Evolutionary conservation across 2,888 invertebrate genomes (phyloP).

Genomic region (Hydrotaea cyrtoneurina): DNA sequence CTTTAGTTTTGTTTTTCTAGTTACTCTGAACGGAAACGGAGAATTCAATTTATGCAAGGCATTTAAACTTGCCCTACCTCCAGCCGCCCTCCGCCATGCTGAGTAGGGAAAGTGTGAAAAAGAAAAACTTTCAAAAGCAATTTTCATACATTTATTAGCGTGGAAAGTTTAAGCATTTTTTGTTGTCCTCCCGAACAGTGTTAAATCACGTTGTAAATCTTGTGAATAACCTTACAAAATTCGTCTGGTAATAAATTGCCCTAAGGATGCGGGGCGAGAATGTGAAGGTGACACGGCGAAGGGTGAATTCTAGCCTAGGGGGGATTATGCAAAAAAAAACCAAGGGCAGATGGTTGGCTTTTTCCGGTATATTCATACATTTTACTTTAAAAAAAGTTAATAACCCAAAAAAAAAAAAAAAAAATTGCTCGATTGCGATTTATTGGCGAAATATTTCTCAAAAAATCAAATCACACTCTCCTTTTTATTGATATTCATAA

Average conservation of each 20-base stretch:
- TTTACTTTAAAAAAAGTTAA: no score
- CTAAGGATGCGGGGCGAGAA: not conserved
- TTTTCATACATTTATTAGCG: conserved; percentile 37
- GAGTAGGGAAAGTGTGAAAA: not conserved
- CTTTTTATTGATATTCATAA: no score
- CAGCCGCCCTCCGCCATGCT: not conserved
- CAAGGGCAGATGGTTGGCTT: no score
- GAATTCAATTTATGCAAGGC: not conserved
- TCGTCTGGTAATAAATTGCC: not conserved
- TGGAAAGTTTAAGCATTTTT: conserved; percentile 33
- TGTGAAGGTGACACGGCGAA: not conserved
- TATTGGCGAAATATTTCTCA: no score
- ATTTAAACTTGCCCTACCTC: not conserved
- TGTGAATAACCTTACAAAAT: not conserved
- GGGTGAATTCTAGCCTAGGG: no score
- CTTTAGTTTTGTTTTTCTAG: not conserved
- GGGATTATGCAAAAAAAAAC: no score
- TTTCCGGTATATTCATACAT: no score
- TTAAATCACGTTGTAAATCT: conserved; percentile 26
- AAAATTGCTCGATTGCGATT: no score
- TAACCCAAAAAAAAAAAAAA: no score
- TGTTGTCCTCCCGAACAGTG: not conserved
- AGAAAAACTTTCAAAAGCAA: conserved; percentile 5
- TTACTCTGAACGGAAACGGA: not conserved
- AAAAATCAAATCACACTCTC: no score